Base-by-base conservation (phyloP, 1,140 invertebrate species). In the Araneus ventricosus region DNA sequence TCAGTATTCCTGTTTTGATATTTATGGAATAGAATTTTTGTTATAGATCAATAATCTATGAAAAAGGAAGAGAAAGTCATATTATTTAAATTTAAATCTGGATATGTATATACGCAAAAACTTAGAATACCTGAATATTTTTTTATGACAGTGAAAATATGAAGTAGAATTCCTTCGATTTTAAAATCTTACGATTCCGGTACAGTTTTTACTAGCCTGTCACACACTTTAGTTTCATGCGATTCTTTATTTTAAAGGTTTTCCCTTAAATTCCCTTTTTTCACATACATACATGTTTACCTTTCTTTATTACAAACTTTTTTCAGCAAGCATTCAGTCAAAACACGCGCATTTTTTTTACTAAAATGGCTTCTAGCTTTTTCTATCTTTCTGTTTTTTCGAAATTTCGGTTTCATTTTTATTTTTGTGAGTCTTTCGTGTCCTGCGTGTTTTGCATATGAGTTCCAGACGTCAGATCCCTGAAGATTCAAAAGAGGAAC, bases 131-230 rank as follows among this genome's bases (percentile, higher is more conserved):
- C 34, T 70, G 27, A 30, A 70, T 30, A 34, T n/a, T 4, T 34
- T 70, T 4, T 30, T 2, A 14, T n/a, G n/a, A n/a, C n/a, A n/a
- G 27, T 0, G 14, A 70, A 30, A 70, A 63, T 63, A 63, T 52
- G 45, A 70, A 30, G 7, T 17, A 17, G 34, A 70, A 30, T 4
- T 70, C 67, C 1, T 10, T 30, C 67, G 14, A 27, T 14, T 61
- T 41, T n/a, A n/a, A n/a, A 41, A 88, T 70, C 70, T 88, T 88
- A 75, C n/a, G n/a, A 45, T 88, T 88, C 63, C 63, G 61, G 70
- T 70, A 67, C 86, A 70, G 63, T 75, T 88, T 34, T 88, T 88
- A 34, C 61, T n/a, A 61, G 30, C 87, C 37, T 88, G 30, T 45
- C 24, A 10, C 37, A 67, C 34, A 45, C 70, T 63, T 88, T 41